Evolutionary conservation across 92 coral and sea anemone genomes (phyloP).

Genomic region (Palythoa caribaeorum): DNA sequence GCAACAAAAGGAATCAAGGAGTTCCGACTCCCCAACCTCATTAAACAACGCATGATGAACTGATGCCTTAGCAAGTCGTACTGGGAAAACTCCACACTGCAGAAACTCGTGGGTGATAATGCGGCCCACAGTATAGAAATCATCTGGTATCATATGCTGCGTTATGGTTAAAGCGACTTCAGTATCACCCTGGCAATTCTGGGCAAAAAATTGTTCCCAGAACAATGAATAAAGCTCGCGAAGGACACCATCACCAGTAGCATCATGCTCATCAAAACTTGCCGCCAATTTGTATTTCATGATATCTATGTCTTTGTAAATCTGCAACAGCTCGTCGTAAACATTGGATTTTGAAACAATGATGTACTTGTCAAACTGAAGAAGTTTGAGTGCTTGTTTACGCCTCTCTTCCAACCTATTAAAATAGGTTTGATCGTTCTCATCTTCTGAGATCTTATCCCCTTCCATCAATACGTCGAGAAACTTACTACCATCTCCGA

Average conservation of each 20-base stretch:
- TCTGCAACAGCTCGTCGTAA: neutral
- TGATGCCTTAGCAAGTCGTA: conserved; percentile 45
- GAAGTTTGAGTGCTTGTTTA: conserved; percentile 5
- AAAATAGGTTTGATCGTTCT: neutral
- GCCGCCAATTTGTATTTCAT: neutral
- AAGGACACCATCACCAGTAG: conserved; percentile 36
- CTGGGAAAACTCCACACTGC: conserved; percentile 42
- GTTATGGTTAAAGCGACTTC: conserved; percentile 32
- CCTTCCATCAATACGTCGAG: conserved; percentile 27
- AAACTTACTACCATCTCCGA: conserved; percentile 2
- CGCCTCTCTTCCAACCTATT: conserved; percentile 11
- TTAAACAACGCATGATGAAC: conserved; percentile 45
- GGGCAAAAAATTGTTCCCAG: conserved; percentile 41
- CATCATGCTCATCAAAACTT: neutral
- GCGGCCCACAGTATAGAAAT: conserved; percentile 34
- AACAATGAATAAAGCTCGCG: conserved; percentile 49
- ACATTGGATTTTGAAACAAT: neutral
- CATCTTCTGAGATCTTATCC: conserved; percentile 23
- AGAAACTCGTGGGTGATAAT: conserved; percentile 41
- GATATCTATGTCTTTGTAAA: neutral
- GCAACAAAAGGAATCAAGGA: conserved; percentile 14
- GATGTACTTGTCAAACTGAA: conserved; percentile 18
- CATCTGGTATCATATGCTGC: conserved; percentile 28
- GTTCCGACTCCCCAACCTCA: conserved; percentile 16
- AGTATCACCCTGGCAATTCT: conserved; percentile 41